Percentiles rank a stretch among this genome's conserved stretches.
These are phyloP conservation scores for Saccostrea cuccullata DNA, from an alignment of 1,140 invertebrate genomes.

Conservation along the genomic window DNA sequence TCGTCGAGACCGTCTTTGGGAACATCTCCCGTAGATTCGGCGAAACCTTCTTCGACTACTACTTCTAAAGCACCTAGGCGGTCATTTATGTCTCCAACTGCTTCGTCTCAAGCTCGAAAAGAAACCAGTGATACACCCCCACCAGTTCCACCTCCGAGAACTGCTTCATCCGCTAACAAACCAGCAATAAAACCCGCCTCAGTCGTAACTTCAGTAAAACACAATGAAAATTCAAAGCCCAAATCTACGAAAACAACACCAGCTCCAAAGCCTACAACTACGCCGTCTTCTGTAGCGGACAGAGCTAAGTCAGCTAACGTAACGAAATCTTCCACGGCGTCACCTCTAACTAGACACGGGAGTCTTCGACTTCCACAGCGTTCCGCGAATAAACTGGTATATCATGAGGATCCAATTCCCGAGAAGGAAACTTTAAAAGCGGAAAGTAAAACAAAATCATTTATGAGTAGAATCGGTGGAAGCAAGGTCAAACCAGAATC, in stretches of 20 bases:
- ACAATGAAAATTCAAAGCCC: conserved; percentile 40
- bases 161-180: conserved; percentile 49
- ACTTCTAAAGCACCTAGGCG: conserved; percentile 47
- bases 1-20: conserved; percentile 51
- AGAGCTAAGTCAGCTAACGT: not conserved
- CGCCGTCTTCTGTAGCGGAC: not conserved
- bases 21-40: not conserved
- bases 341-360: conserved; percentile 49
- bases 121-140: conserved; percentile 51
- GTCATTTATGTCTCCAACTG: conserved; percentile 71
- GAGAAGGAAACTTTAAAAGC: conserved; percentile 39
- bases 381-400: conserved; percentile 39
- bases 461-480: conserved; percentile 50
- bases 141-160: conserved; percentile 57
- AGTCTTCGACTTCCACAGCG: conserved; percentile 42
- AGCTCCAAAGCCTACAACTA: conserved; percentile 22
- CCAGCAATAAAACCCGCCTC: conserved; percentile 35
- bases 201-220: conserved; percentile 25
- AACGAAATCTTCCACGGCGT: conserved; percentile 26
- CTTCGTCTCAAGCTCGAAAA: conserved; percentile 66
- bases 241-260: conserved; percentile 36
- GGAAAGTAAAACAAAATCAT: conserved; percentile 48
- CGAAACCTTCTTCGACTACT: conserved; percentile 30
- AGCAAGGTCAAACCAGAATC: conserved; percentile 50
- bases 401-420: conserved; percentile 22